phyloP scores from a whole-genome alignment of 2,113 vertebrate genomes.

The Nansenia antarctica region DNA sequence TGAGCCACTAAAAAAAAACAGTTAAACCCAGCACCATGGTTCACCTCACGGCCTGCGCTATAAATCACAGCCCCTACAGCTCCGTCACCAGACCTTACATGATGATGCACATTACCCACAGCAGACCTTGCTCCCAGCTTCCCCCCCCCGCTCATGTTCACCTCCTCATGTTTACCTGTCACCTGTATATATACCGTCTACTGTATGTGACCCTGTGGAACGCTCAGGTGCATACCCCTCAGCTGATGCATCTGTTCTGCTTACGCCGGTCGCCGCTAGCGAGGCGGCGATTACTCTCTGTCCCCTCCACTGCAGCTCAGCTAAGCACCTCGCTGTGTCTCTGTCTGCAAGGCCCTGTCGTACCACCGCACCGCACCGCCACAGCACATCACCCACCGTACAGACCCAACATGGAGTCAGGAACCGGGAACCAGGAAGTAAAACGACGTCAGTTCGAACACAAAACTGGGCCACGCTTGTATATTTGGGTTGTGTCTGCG shows the following conservation, averaged over 20 bases:
- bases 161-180: slow-evolving; percentile 61
- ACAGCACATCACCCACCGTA: too few relatives aligned
- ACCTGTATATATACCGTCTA: slow-evolving; percentile 56
- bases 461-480: too few relatives aligned
- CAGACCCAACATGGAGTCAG: slow-evolving; percentile 54
- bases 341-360: slow-evolving; percentile 76
- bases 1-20: slow-evolving; percentile 21
- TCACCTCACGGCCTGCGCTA: slow-evolving; percentile 51
- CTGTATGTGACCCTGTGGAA: slow-evolving; percentile 63
- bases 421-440: slow-evolving; percentile 48
- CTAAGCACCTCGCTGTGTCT: slow-evolving; percentile 79
- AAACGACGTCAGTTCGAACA: too few relatives aligned
- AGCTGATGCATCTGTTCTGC: slow-evolving; percentile 71
- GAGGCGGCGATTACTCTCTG: slow-evolving; percentile 79
- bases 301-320: slow-evolving; percentile 73
- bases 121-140: slow-evolving; percentile 40
- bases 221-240: slow-evolving; percentile 55
- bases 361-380: too few relatives aligned
- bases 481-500: too few relatives aligned
- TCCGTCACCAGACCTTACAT: slow-evolving; percentile 24
- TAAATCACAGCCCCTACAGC: slow-evolving; percentile 52
- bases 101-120: slow-evolving; percentile 35
- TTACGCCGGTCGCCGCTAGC: slow-evolving; percentile 69
- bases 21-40: slow-evolving; percentile 35
- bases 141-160: too few relatives aligned